phyloP scores from a whole-genome alignment of 1,140 invertebrate species.

The Chionoecetes opilio region DNA sequence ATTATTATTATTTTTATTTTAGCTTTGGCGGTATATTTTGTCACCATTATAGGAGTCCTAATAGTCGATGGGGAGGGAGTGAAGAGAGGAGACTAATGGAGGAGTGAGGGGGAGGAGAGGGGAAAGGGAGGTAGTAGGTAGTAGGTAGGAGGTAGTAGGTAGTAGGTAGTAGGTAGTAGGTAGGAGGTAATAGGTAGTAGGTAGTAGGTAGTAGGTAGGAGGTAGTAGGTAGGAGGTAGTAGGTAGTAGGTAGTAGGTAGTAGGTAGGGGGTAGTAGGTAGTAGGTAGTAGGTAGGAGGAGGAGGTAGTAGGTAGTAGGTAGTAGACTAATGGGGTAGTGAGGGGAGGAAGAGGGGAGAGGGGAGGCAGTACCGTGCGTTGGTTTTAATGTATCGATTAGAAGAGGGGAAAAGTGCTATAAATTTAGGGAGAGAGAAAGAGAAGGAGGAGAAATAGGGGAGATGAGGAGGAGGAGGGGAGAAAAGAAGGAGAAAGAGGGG shows the following conservation, averaged over 20 bases:
- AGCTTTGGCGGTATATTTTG: not conserved
- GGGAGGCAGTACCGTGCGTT: not conserved
- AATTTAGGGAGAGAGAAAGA: not conserved
- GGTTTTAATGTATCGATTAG: conserved; percentile 30
- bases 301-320: not conserved
- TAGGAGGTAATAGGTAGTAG: not conserved
- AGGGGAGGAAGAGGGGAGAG: not conserved
- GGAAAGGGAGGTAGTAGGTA: not conserved
- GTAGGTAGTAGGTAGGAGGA: not conserved
- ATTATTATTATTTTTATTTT: not conserved
- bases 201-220: not conserved
- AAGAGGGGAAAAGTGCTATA: not conserved
- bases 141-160: not conserved
- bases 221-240: not conserved
- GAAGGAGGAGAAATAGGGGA: too few relatives aligned
- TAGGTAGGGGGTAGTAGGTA: not conserved
- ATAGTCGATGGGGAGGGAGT: not conserved
- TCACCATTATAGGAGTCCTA: not conserved
- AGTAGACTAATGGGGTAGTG: not conserved
- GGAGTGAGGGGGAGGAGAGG: not conserved
- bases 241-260: not conserved
- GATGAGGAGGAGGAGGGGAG: too few relatives aligned
- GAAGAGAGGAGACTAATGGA: not conserved
- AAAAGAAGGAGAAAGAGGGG: too few relatives aligned
- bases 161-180: not conserved